These are phyloP conservation scores for Chrosomus eos DNA, from an alignment of 2,797 vertebrate genomes.

Conservation along the genomic window DNA sequence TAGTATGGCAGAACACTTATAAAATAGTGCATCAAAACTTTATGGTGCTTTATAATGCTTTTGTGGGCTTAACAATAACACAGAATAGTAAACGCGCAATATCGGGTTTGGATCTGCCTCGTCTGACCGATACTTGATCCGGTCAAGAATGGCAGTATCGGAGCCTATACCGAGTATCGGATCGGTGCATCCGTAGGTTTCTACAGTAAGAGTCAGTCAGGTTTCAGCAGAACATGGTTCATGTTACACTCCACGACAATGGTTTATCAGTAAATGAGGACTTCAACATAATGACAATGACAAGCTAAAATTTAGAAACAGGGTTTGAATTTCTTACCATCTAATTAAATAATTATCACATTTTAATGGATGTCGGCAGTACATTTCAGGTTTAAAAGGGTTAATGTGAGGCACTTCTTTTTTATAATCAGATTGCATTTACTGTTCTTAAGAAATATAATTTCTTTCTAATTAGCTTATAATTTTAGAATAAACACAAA, in stretches of 20 bases:
- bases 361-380: background rate
- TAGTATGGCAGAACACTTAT: too few species aligned
- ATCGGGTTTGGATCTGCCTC: too few species aligned
- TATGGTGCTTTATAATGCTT: too few species aligned
- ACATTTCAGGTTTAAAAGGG: background rate
- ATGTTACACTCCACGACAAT: background rate
- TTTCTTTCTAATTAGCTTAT: background rate
- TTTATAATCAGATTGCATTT: background rate
- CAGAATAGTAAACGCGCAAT: too few species aligned
- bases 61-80: too few species aligned
- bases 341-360: background rate
- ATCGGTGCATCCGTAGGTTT: too few species aligned
- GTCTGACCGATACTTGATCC: too few species aligned
- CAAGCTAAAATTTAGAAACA: background rate
- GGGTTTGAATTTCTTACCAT: background rate
- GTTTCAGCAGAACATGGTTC: background rate
- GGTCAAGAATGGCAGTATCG: too few species aligned
- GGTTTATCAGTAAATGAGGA: slow-evolving; percentile 4
- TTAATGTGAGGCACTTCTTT: background rate
- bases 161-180: too few species aligned
- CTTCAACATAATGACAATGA: background rate
- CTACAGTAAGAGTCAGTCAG: background rate
- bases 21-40: too few species aligned
- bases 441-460: background rate
- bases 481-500: slow-evolving; percentile 11